Evolutionary conservation across 2,888 invertebrate genomes (phyloP), one percentile per base, ranked within the genome.

Genomic region (Endotricha flammealis): DNA sequence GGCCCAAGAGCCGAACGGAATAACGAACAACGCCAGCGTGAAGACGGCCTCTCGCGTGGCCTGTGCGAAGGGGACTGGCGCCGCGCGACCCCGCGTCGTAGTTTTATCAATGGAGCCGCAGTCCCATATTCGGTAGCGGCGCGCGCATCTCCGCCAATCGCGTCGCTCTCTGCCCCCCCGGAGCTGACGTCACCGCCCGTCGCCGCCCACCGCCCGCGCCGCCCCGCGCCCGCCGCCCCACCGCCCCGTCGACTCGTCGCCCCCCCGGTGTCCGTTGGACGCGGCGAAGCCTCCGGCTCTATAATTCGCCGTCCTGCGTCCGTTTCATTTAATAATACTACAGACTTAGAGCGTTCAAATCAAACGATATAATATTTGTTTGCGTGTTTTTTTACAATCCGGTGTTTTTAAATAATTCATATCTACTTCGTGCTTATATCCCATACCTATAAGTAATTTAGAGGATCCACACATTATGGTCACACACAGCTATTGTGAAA

Each of bases 61-160:
- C 81, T 64, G 73, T 74, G 68, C 80, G 82, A 79, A 77, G 72
- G 78, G 82, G 78, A 86, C 86, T 85, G 91, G 90, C 87, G 88
- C 88, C 91, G 89, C 91, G 91, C 91, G 90, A 88, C 89, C 87
- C 85, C 88, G 82, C 87, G 81, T 83, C 89, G 88, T 89, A 89
- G 89, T 92, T 92, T 93, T 93, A 93, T 93, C 92, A 93, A 93
- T 93, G 93, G 91, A 92, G 88, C 81, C 83, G 88, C 91, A 92
- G 92, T 92, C 91, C 93, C 92, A 92, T 92, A 92, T 92, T 92
- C 92, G 92, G 92, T 91, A 91, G 91, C 91, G 90, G 79, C 83
- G 82, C 81, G 82, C 82, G 80, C 81, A 78, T 61, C 66, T 71
- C 71, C 59, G 74, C 88, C 88, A 88, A 88, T 85, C 70, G 79